These are phyloP conservation scores for Ictidomys tridecemlineatus DNA, from an alignment of 2,113 vertebrate genomes.

Conservation along the genomic window DNA sequence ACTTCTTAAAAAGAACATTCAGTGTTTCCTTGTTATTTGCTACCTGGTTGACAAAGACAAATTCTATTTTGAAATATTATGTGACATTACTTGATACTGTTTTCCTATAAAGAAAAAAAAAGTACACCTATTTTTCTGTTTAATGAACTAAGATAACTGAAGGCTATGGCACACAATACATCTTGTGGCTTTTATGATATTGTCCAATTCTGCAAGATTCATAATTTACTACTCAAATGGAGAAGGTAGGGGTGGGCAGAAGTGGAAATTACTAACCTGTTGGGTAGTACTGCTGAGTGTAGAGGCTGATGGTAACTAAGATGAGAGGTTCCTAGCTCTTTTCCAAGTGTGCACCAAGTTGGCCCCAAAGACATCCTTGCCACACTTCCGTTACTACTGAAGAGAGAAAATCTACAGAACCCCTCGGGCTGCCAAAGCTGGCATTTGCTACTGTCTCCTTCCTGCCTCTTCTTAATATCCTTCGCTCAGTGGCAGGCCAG, in stretches of 20 bases:
- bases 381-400: not conserved
- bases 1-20: conserved; percentile 72
- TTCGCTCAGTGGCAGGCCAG: not conserved
- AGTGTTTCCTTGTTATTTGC: conserved; percentile 67
- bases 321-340: conserved; percentile 35
- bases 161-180: conserved; percentile 56
- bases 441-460: not conserved
- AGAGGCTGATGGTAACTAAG: conserved; percentile 13
- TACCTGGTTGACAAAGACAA: conserved; percentile 75
- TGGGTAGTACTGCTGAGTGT: not conserved
- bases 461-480: not conserved
- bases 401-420: not conserved
- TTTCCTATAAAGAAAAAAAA: conserved; percentile 70
- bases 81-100: conserved; percentile 73
- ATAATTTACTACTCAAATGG: conserved; percentile 70
- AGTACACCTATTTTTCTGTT: conserved; percentile 70
- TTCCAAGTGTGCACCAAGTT: not conserved
- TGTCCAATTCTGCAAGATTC: conserved; percentile 62
- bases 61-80: conserved; percentile 78
- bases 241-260: not conserved
- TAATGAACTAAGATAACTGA: conserved; percentile 74
- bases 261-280: conserved; percentile 35
- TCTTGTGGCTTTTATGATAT: conserved; percentile 72
- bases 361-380: not conserved
- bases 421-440: not conserved